Conservation (phyloP, 2,797 vertebrate species). For the Sebastes steindachneri region DNA sequence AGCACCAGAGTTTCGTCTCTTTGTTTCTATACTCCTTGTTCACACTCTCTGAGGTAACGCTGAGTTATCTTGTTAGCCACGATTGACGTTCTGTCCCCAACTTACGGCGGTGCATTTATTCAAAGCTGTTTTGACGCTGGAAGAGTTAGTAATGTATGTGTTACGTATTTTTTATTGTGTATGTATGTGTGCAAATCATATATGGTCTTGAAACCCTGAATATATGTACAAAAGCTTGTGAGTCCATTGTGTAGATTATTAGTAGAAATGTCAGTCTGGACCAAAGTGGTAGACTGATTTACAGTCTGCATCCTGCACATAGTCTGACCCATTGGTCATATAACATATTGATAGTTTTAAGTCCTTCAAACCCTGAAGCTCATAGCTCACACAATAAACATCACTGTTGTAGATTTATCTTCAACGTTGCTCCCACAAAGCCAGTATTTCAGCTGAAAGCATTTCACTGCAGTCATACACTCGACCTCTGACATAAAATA, state of each 20-base stretch:
- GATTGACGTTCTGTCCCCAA: no score
- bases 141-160: no score
- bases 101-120: no score
- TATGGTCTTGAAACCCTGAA: not conserved
- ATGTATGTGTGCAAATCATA: no score
- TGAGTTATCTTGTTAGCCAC: no score
- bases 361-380: not conserved
- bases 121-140: accelerated
- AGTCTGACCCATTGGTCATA: not conserved
- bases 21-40: no score
- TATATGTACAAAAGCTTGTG: not conserved
- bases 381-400: not conserved
- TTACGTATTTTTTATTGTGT: no score
- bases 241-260: not conserved
- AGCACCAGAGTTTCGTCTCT: no score
- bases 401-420: not conserved
- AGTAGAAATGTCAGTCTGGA: no score
- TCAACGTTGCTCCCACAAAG: not conserved
- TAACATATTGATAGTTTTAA: not conserved
- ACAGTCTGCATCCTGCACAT: not conserved
- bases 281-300: no score
- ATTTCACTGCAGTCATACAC: not conserved
- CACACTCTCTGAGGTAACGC: no score
- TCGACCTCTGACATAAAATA: not conserved
- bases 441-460: not conserved